Percentiles rank a stretch among this genome's conserved stretches.
Conservation (phyloP, 2,797 vertebrate genomes). For the Phrynocephalus vlangalii region DNA sequence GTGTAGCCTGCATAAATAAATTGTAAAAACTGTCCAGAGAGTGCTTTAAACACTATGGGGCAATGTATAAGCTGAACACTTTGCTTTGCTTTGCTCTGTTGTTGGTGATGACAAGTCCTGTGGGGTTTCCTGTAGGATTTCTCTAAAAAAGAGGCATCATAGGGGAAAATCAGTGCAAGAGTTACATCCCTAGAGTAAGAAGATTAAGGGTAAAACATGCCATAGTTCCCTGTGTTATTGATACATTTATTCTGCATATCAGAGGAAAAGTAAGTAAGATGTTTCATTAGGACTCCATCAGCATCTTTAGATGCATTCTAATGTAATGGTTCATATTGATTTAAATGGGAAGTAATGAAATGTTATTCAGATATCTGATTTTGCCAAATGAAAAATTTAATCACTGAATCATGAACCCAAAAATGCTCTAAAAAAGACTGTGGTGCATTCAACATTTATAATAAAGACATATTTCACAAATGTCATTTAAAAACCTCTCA, state of each 20-base stretch:
- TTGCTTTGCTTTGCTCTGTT: too few relatives aligned
- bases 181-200: too few relatives aligned
- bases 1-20: too few relatives aligned
- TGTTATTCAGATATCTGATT: slow-evolving; percentile 24
- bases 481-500: slow-evolving; percentile 19
- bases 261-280: not conserved
- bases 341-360: not conserved
- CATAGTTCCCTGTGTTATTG: not conserved
- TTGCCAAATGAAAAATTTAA: slow-evolving; percentile 11
- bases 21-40: too few relatives aligned
- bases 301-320: not conserved
- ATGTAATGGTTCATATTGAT: not conserved
- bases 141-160: too few relatives aligned
- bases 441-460: not conserved
- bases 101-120: too few relatives aligned
- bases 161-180: too few relatives aligned
- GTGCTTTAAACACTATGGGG: too few relatives aligned
- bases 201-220: not conserved
- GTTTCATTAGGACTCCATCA: not conserved
- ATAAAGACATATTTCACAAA: slow-evolving; percentile 35
- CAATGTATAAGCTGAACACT: too few relatives aligned
- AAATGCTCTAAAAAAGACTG: slow-evolving; percentile 35
- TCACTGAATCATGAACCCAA: not conserved
- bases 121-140: too few relatives aligned
- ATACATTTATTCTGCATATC: not conserved